Conservation (phyloP, 2,888 invertebrate species). For the Encarsia formosa region DNA sequence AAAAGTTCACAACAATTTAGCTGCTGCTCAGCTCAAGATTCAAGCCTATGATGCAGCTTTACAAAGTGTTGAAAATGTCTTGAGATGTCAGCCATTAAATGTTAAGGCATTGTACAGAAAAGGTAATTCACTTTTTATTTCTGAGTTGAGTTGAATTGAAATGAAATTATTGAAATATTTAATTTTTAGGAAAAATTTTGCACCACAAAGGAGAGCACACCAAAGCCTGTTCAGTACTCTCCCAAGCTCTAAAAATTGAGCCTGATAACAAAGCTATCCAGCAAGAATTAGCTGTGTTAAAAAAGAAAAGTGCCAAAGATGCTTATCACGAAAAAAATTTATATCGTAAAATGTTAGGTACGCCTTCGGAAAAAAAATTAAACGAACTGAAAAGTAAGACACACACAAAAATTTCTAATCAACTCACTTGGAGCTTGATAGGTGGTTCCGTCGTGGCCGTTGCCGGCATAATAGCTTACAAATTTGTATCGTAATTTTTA, state of each 20-base stretch:
- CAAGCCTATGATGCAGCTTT: constrained; percentile 82
- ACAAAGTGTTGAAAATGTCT: constrained; percentile 75
- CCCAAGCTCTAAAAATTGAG: constrained; percentile 61
- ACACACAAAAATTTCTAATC: constrained; percentile 43
- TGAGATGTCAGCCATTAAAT: constrained; percentile 80
- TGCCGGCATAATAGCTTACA: constrained; percentile 70
- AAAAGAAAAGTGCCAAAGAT: constrained; percentile 57
- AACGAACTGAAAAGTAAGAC: constrained; percentile 26
- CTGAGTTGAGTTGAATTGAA: neutral
- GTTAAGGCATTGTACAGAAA: constrained; percentile 88
- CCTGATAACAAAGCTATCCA: constrained; percentile 62
- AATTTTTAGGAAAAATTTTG: constrained; percentile 56
- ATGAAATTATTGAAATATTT: neutral
- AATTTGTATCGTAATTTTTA: constrained; percentile 55
- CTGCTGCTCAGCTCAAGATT: constrained; percentile 86
- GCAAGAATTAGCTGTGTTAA: constrained; percentile 57
- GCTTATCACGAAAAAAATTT: constrained; percentile 61
- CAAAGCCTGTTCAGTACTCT: constrained; percentile 65
- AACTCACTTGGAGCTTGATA: constrained; percentile 65
- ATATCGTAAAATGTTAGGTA: constrained; percentile 66
- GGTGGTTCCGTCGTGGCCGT: constrained; percentile 66
- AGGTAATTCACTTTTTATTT: too few relatives aligned
- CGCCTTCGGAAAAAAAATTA: constrained; percentile 26
- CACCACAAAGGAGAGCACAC: constrained; percentile 66
- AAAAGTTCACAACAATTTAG: constrained; percentile 86